These are phyloP conservation scores for Melanotaenia parkinsoni DNA, from an alignment of 2,797 vertebrate species.

Conservation along the genomic window DNA sequence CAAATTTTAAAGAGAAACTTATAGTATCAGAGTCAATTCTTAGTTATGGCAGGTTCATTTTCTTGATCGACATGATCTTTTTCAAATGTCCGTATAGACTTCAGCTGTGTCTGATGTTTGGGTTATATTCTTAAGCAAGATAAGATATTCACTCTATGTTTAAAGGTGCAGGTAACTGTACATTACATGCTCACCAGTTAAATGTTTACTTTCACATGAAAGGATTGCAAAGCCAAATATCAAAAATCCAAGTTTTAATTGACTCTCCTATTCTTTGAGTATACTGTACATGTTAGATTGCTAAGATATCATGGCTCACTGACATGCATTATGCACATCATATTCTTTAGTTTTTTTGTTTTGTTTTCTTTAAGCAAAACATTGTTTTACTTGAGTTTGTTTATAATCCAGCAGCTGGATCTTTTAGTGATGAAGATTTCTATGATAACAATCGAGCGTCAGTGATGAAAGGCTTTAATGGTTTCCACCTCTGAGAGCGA, in stretches of 20 bases:
- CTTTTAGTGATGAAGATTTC: not conserved
- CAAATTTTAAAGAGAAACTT: slow-evolving; percentile 26
- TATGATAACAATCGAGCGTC: not conserved
- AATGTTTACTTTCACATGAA: not conserved
- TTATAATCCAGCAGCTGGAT: not conserved
- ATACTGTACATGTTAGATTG: not conserved
- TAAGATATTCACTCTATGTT: slow-evolving; percentile 7
- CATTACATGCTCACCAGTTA: slow-evolving; percentile 1
- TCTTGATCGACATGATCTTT: slow-evolving; percentile 40
- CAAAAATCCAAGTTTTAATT: not conserved
- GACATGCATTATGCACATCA: not conserved
- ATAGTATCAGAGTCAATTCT: slow-evolving; percentile 15
- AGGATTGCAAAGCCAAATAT: not conserved
- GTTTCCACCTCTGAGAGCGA: not conserved
- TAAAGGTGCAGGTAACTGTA: not conserved
- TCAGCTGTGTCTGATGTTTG: slow-evolving; percentile 19
- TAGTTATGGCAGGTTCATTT: slow-evolving; percentile 28
- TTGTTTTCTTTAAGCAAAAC: not conserved
- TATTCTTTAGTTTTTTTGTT: not conserved
- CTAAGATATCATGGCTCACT: not conserved
- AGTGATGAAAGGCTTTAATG: not conserved
- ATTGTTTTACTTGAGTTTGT: not conserved
- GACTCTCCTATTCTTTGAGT: not conserved
- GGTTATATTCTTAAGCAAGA: slow-evolving; percentile 21
- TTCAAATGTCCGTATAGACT: slow-evolving; percentile 27